These are phyloP conservation scores for Microcebus tavaratra DNA, from an alignment of 2,113 vertebrate species.

Conservation along the genomic window DNA sequence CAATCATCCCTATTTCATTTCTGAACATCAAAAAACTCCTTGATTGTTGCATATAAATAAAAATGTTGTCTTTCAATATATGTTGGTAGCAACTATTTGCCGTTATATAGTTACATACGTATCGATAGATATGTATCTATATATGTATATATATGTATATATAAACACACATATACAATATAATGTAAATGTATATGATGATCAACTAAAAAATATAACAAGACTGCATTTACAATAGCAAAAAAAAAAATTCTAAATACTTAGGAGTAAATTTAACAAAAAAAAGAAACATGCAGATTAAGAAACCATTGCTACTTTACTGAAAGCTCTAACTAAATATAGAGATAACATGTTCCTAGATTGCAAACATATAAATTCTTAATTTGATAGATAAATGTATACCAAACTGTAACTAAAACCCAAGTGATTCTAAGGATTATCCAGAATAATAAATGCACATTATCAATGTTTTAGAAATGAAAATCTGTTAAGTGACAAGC, in stretches of 20 bases:
- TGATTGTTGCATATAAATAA: not conserved
- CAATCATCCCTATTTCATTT: not conserved
- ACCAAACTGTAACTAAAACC: not conserved
- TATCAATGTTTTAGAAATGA: not conserved
- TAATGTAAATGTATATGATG: not conserved
- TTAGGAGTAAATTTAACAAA: not conserved
- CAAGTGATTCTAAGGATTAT: constrained; percentile 7
- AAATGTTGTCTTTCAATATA: not conserved
- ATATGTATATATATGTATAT: not conserved
- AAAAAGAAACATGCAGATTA: not conserved
- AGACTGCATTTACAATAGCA: not conserved
- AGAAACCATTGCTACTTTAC: not conserved
- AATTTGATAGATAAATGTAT: not conserved
- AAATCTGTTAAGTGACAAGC: not conserved
- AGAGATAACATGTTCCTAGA: not conserved
- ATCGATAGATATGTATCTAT: too few species aligned
- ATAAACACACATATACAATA: not conserved
- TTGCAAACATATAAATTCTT: not conserved
- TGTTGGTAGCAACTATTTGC: not conserved
- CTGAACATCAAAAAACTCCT: not conserved
- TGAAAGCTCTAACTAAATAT: not conserved
- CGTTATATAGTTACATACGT: not conserved
- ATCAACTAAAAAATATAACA: constrained; percentile 15
- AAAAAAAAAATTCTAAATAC: not conserved
- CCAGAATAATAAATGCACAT: not conserved